phyloP scores from a whole-genome alignment of 2,113 vertebrate species.

The Ia io region DNA sequence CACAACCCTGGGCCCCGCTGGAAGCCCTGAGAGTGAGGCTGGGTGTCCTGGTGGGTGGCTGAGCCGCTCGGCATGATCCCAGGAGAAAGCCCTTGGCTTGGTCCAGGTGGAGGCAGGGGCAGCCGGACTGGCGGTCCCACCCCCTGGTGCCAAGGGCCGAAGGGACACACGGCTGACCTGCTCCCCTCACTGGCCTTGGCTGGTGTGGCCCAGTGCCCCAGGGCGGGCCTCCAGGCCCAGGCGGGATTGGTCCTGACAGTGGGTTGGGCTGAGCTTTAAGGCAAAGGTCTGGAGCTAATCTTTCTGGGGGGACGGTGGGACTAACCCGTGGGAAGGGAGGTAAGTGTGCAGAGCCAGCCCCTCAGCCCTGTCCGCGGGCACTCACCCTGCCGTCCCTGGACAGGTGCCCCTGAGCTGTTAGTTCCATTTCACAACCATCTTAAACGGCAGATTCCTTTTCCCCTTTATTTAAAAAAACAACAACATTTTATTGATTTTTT shows the following conservation, averaged over 20 bases:
- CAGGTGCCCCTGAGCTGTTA: neutral
- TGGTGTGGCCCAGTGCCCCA: neutral
- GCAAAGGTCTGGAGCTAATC: conserved; percentile 28
- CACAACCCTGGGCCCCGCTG: neutral
- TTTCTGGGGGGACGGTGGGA: neutral
- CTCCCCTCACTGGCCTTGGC: neutral
- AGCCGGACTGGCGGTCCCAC: neutral
- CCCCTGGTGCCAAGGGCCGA: neutral
- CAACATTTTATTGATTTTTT: too few relatives aligned
- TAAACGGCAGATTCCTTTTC: neutral
- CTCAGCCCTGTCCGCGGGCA: neutral
- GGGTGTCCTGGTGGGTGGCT: neutral
- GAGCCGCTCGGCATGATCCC: neutral
- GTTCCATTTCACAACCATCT: neutral
- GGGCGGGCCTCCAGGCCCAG: neutral
- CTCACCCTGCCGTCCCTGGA: neutral
- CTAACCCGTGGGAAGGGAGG: neutral
- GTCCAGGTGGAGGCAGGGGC: neutral
- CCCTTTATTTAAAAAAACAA: too few relatives aligned
- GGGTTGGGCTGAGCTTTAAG: neutral
- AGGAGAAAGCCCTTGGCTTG: neutral
- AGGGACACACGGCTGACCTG: neutral
- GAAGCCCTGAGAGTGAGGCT: neutral
- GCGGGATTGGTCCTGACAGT: neutral
- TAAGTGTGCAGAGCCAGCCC: neutral